A percentile compares a stretch with the other conserved stretches of the same genome.
Conservation (phyloP, 2,797 vertebrate species). For the Valencia hispanica region DNA sequence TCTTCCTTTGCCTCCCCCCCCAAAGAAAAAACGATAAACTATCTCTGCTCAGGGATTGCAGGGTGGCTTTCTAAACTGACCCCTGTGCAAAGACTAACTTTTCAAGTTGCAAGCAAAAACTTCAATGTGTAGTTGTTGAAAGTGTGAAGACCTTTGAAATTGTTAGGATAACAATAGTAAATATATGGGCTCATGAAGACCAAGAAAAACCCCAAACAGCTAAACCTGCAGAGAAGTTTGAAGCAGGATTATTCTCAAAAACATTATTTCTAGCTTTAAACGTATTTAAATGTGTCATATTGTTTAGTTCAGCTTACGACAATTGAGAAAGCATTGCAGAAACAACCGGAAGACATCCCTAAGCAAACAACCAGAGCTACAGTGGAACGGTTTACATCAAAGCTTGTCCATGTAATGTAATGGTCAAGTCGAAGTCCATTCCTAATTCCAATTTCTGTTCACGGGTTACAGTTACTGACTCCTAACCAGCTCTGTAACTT, state of each 20-base stretch:
- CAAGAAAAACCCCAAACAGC: background rate
- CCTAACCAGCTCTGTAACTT: background rate
- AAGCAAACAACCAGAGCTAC: background rate
- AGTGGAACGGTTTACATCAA: background rate
- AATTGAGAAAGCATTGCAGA: background rate
- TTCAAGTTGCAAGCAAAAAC: background rate
- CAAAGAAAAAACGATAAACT: conserved; percentile 51
- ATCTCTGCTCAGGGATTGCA: conserved; percentile 71
- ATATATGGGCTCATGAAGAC: background rate
- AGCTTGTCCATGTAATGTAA: background rate
- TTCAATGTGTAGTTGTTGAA: background rate
- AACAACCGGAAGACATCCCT: background rate
- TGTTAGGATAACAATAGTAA: background rate
- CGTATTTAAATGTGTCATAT: too few species aligned
- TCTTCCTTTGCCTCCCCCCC: conserved; percentile 26
- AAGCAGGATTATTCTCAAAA: background rate
- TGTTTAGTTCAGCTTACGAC: background rate
- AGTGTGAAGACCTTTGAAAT: too few species aligned
- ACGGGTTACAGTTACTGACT: background rate
- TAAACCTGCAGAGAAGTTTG: background rate
- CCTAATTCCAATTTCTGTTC: background rate
- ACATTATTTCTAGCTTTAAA: background rate
- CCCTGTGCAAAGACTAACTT: conserved; percentile 53
- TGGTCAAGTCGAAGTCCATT: background rate
- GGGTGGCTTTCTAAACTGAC: conserved; percentile 58